Percentiles rank a stretch among this genome's conserved stretches.
Evolutionary conservation across 2,113 vertebrate genomes (phyloP).

Genomic region (Scophthalmus maximus): DNA sequence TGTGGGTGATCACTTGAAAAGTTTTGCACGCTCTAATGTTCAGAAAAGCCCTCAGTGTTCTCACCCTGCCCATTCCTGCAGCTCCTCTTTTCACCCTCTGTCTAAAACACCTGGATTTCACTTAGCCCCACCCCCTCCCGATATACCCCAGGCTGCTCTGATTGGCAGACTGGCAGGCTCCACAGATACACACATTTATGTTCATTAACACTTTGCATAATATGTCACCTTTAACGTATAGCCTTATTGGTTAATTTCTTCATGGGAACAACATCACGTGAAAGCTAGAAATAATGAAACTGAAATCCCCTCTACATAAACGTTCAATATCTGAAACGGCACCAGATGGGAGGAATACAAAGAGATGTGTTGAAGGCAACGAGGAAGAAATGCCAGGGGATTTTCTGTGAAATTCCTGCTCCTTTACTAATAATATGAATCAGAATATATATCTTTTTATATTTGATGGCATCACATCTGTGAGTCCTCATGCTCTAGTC

Average conservation of each 20-base stretch:
- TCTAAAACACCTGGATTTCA: too few relatives aligned
- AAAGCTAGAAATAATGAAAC: not conserved
- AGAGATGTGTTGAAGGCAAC: slow-evolving; percentile 42
- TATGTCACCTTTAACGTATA: too few relatives aligned
- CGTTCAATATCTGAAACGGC: slow-evolving; percentile 37
- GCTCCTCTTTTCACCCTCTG: too few relatives aligned
- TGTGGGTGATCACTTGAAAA: too few relatives aligned
- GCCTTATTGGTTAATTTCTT: not conserved
- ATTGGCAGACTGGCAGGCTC: too few relatives aligned
- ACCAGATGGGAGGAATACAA: slow-evolving; percentile 35
- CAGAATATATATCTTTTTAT: slow-evolving; percentile 54
- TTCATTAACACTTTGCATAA: too few relatives aligned
- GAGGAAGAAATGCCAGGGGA: slow-evolving; percentile 46
- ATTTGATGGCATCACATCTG: slow-evolving; percentile 67
- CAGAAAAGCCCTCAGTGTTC: too few relatives aligned
- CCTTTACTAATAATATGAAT: slow-evolving; percentile 56
- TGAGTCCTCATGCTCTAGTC: slow-evolving; percentile 33
- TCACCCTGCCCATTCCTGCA: too few relatives aligned
- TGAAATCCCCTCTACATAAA: slow-evolving; percentile 23
- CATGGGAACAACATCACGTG: slow-evolving; percentile 12
- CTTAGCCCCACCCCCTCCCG: too few relatives aligned
- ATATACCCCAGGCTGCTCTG: too few relatives aligned
- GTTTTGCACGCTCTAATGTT: too few relatives aligned
- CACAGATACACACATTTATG: too few relatives aligned
- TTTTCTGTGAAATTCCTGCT: slow-evolving; percentile 45